Evolutionary conservation across 2,113 vertebrate genomes (phyloP).

Genomic region (Mesocricetus auratus): DNA sequence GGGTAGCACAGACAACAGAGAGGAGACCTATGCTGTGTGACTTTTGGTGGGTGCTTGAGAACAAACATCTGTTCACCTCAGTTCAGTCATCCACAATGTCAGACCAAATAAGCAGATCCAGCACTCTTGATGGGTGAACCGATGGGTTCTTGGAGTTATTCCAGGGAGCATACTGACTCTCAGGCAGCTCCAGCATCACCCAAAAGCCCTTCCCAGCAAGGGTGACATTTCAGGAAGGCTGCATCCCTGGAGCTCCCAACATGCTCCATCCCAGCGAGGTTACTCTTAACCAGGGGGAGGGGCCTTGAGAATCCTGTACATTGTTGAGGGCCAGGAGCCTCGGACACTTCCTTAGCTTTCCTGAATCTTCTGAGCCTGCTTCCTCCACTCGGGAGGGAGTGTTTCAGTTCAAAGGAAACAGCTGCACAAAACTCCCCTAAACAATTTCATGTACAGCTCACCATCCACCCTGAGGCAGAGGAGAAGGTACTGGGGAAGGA

Average conservation of each 20-base stretch:
- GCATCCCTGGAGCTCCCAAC: not conserved
- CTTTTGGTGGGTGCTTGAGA: not conserved
- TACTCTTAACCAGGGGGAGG: not conserved
- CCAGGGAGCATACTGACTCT: not conserved
- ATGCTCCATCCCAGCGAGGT: not conserved
- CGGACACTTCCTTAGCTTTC: not conserved
- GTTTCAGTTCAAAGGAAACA: not conserved
- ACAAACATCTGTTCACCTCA: not conserved
- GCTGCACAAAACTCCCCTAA: not conserved
- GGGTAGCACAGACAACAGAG: not conserved
- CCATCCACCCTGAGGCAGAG: not conserved
- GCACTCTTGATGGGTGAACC: not conserved
- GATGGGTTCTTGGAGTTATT: not conserved
- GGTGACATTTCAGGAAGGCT: not conserved
- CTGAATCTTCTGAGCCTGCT: not conserved
- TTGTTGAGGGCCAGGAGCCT: too few relatives aligned
- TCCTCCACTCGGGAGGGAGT: not conserved
- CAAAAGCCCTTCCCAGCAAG: too few relatives aligned
- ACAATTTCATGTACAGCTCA: not conserved
- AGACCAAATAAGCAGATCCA: not conserved
- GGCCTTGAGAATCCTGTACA: too few relatives aligned
- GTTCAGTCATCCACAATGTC: not conserved
- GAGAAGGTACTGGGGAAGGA: not conserved
- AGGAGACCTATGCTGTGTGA: not conserved
- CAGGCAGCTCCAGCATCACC: not conserved